Conservation (phyloP, 1,140 invertebrate species). For the Drosophila elegans region DNA sequence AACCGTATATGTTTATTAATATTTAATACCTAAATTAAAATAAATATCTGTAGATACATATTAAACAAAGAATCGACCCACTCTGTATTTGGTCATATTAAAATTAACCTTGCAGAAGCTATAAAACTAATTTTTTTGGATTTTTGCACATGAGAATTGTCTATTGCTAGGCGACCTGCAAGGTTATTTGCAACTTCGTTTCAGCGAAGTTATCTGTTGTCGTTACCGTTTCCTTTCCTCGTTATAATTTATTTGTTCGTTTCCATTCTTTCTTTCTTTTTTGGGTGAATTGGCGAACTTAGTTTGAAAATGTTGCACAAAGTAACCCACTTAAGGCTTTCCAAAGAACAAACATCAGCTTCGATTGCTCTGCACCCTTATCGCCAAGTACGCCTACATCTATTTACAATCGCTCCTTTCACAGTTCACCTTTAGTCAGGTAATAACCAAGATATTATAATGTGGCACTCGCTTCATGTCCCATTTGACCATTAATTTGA, state of each 20-base stretch:
- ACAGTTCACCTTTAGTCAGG: constrained; percentile 85
- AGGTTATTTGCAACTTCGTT: constrained; percentile 35
- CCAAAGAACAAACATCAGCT: constrained; percentile 85
- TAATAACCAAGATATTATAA: constrained; percentile 53
- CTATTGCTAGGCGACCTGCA: not conserved
- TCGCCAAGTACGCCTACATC: constrained; percentile 86
- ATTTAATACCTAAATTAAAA: too few relatives aligned
- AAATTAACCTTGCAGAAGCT: constrained; percentile 16
- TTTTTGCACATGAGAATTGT: not conserved
- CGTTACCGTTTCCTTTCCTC: constrained; percentile 40
- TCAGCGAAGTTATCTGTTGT: constrained; percentile 22
- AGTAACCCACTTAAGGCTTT: constrained; percentile 85
- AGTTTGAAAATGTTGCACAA: constrained; percentile 85
- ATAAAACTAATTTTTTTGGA: not conserved
- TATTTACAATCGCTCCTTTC: constrained; percentile 85
- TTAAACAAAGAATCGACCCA: constrained; percentile 5
- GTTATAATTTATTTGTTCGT: constrained; percentile 57
- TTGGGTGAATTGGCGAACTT: constrained; percentile 76
- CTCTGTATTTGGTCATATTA: constrained; percentile 11
- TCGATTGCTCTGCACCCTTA: constrained; percentile 85
- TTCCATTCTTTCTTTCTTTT: constrained; percentile 71
- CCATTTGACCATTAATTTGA: not conserved
- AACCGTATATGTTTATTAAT: too few relatives aligned
- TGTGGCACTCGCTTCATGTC: constrained; percentile 36
- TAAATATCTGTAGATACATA: not conserved